These are phyloP conservation scores for Picus viridis DNA, from an alignment of 2,797 vertebrate species.

Conservation along the genomic window DNA sequence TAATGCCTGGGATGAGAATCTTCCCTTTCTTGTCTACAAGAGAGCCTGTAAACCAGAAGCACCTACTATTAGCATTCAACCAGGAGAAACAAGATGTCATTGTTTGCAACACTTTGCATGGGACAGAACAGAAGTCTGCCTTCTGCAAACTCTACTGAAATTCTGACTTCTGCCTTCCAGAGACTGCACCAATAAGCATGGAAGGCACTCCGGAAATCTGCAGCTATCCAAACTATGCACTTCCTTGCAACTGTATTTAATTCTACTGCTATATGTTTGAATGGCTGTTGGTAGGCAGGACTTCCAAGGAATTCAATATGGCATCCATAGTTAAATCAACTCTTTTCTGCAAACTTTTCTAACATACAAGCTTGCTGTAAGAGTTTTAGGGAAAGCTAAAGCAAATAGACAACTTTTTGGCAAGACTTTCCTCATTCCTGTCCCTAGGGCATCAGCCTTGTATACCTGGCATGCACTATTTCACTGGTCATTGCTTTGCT, in stretches of 20 bases:
- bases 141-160: background rate
- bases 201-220: background rate
- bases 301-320: background rate
- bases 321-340: background rate
- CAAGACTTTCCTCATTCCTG: background rate
- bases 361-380: background rate
- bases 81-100: background rate
- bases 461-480: background rate
- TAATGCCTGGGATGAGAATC: constrained; percentile 88
- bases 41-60: constrained; percentile 75
- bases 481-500: background rate
- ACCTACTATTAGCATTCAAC: background rate
- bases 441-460: background rate
- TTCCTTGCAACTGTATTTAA: background rate
- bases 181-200: background rate
- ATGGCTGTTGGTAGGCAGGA: background rate
- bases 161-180: background rate
- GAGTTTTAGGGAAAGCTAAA: background rate
- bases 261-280: background rate
- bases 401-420: background rate
- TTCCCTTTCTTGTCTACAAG: constrained; percentile 88
- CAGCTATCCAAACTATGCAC: background rate
- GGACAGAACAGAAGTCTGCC: background rate
- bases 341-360: too few relatives aligned
- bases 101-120: background rate